Evolutionary conservation across 2,113 vertebrate species (phyloP), one percentile per base, ranked within the genome.

Genomic region (Heliornis fulica): DNA sequence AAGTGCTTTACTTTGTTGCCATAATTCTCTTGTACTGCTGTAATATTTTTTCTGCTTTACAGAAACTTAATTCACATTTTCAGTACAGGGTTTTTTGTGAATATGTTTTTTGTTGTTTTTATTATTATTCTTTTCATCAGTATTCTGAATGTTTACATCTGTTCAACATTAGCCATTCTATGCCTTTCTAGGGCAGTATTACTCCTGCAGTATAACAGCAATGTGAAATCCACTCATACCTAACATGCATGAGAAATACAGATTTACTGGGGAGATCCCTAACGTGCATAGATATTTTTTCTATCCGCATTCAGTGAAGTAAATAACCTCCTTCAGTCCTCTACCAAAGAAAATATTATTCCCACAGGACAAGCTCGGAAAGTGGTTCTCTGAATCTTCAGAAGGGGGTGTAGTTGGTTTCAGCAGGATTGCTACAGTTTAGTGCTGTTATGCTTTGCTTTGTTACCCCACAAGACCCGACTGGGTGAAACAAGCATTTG

Each of bases 61-160:
- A 38, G 96, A 97, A 97, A 97, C 91, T 82, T 93, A 91, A 97
- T 96, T 95, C 93, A 80, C 94, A 75, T 96, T 98, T 97, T 97
- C 95, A 97, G 97, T 96, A 97, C 96, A 96, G 89, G 87, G 92
- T 95, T 94, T 69, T 97, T 94, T 78, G 36, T 95, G 92, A 88
- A 91, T 92, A 94, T 80, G 72, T 74, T 3, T 79, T 83, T 70
- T 90, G 18, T 18, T 90, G 93, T 96, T 50, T 51, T 50, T 51
- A 21, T 21, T 11, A 46, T 46, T 20, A 11, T 46, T 46, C 20
- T 46, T 46, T 97, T 89, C 94, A 96, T 98, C 97, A 98, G 98
- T 98, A 98, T 98, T 98, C 97, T 97, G 94, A 98, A 98, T 98
- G 98, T 98, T 98, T 98, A 98, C 98, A 98, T 98, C 97, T 98